These are phyloP conservation scores for Noctilio leporinus DNA, from an alignment of 2,113 vertebrate genomes.

Conservation along the genomic window DNA sequence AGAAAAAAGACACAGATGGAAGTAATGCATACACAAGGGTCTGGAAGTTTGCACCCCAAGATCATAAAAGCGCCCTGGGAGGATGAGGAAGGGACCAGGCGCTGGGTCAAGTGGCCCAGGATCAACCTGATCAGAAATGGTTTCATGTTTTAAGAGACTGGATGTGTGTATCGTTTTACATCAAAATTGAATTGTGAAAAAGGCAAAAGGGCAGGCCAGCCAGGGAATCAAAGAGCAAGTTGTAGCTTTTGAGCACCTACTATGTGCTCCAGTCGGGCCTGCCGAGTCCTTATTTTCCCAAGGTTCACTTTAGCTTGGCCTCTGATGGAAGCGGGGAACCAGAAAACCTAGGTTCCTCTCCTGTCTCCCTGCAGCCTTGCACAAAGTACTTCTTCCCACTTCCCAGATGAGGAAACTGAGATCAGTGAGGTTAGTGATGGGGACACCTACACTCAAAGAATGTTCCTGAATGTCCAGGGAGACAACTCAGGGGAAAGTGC, in stretches of 20 bases:
- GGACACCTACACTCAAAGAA: background rate
- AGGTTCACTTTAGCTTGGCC: background rate
- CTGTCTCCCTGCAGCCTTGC: background rate
- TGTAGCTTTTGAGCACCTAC: background rate
- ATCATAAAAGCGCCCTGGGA: background rate
- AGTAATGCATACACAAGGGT: background rate
- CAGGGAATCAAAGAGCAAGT: background rate
- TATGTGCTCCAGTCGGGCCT: fast-evolving
- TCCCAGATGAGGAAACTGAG: background rate
- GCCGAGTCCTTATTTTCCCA: background rate
- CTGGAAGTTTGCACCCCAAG: background rate
- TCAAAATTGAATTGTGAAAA: background rate
- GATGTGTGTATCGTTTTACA: background rate
- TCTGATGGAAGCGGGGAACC: background rate
- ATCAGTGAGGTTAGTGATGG: background rate
- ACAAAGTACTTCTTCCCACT: background rate
- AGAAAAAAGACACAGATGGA: background rate
- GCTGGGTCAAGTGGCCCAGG: too few species aligned
- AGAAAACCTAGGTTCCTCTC: background rate
- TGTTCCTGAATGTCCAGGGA: background rate
- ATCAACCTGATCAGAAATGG: background rate
- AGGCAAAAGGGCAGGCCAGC: background rate
- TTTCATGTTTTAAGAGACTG: background rate
- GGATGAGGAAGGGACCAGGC: background rate
- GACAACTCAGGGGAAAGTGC: background rate